phyloP scores from a whole-genome alignment of 2,113 vertebrate genomes.

The Tetraodon nigroviridis region DNA sequence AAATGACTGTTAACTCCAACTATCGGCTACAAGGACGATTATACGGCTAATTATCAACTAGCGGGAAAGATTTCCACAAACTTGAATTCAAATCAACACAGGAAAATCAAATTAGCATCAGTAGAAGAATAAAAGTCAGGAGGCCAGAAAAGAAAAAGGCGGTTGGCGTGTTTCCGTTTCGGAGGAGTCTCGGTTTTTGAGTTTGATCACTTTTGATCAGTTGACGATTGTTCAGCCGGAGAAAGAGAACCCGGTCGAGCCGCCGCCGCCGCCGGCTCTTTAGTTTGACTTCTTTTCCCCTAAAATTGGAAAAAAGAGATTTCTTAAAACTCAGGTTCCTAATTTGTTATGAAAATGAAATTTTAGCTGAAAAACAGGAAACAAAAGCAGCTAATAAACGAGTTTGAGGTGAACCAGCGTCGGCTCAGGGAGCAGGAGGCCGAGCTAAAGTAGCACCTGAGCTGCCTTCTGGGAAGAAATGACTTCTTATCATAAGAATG shows the following conservation, averaged over 20 bases:
- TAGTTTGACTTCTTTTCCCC: slow-evolving; percentile 52
- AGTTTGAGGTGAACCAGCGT: neutral
- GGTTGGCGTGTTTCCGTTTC: slow-evolving; percentile 16
- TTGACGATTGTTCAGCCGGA: slow-evolving; percentile 25
- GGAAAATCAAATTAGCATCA: neutral
- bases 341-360: neutral
- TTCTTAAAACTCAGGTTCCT: neutral
- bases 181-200: slow-evolving; percentile 36
- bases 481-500: too few species aligned
- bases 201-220: too few species aligned
- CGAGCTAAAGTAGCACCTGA: too few species aligned
- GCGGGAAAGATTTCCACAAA: neutral
- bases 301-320: neutral
- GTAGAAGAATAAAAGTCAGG: slow-evolving; percentile 7
- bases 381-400: too few species aligned
- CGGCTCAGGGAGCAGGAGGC: too few species aligned
- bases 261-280: slow-evolving; percentile 1
- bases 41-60: slow-evolving; percentile 32
- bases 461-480: too few species aligned
- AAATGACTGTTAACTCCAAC: slow-evolving; percentile 28
- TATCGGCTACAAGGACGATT: slow-evolving; percentile 26
- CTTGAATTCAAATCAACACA: slow-evolving; percentile 32
- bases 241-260: slow-evolving; percentile 9
- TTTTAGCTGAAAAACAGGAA: too few species aligned
- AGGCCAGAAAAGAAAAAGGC: neutral